Evolutionary conservation across 1,140 invertebrate species (phyloP).

Genomic region (Leptinotarsa undecemlineata): DNA sequence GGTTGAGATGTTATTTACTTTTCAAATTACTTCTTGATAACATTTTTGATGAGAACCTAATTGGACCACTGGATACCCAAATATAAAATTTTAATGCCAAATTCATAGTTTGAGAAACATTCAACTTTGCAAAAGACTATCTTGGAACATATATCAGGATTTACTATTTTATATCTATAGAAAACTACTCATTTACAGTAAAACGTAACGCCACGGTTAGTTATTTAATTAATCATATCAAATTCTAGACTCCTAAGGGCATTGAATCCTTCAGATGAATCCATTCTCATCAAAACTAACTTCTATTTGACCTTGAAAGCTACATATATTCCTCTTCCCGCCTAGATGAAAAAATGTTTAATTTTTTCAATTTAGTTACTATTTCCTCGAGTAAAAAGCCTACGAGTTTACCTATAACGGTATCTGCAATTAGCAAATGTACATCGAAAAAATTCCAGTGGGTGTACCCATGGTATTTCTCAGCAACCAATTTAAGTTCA

Average conservation of each 20-base stretch:
- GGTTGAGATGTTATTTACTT: too few relatives aligned
- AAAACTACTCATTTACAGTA: too few relatives aligned
- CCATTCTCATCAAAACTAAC: slow-evolving; percentile 40
- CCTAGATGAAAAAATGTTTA: slow-evolving; percentile 28
- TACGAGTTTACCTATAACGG: background rate
- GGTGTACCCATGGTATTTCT: slow-evolving; percentile 25
- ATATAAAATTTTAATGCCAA: too few relatives aligned
- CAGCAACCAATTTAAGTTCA: slow-evolving; percentile 6
- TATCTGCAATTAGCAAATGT: background rate
- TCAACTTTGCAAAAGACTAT: too few relatives aligned
- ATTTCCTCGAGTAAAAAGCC: background rate
- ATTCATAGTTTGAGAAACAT: too few relatives aligned
- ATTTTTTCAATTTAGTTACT: background rate
- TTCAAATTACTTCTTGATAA: too few relatives aligned
- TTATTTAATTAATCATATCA: background rate
- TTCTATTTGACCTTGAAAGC: slow-evolving; percentile 44
- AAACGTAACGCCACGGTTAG: too few relatives aligned
- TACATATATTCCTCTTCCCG: slow-evolving; percentile 41
- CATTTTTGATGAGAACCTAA: too few relatives aligned
- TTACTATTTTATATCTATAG: too few relatives aligned
- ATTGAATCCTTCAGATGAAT: slow-evolving; percentile 25
- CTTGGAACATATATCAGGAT: too few relatives aligned
- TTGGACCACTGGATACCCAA: too few relatives aligned
- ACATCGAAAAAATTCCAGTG: slow-evolving; percentile 3
- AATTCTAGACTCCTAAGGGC: slow-evolving; percentile 5